Evolutionary conservation across 2,888 invertebrate genomes (phyloP).

Genomic region (Copidosoma aretas): DNA sequence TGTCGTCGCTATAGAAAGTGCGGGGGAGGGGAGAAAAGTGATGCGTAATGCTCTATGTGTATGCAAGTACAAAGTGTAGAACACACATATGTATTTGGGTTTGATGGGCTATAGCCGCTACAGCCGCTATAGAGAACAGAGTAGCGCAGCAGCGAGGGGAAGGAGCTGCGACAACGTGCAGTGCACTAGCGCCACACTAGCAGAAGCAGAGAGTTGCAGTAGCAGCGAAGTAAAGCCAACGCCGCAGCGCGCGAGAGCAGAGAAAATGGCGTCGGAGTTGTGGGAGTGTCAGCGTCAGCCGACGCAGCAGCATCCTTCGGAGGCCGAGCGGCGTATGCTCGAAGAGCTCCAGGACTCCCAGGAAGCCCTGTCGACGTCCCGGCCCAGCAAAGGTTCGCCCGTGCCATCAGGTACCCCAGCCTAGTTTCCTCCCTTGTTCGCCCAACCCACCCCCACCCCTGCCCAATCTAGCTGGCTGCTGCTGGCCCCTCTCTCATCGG

Average conservation of each 20-base stretch:
- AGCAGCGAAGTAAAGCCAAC: not conserved
- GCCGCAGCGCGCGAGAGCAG: conserved; percentile 5
- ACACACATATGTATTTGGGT: not conserved
- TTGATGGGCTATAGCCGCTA: too few species aligned
- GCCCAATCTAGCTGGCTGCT: conserved; percentile 39
- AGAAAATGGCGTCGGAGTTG: conserved; percentile 23
- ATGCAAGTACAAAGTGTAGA: too few species aligned
- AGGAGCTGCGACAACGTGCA: too few species aligned
- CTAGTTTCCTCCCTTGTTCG: not conserved
- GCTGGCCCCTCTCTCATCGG: conserved; percentile 56
- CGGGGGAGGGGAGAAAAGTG: conserved; percentile 39
- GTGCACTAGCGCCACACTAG: too few species aligned
- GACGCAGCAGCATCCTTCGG: too few species aligned
- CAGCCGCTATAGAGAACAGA: too few species aligned
- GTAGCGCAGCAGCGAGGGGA: too few species aligned
- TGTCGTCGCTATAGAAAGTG: too few species aligned
- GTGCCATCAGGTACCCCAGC: not conserved
- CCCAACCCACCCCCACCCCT: not conserved
- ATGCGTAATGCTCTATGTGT: too few species aligned
- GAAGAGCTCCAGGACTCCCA: conserved; percentile 42
- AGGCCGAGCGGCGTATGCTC: not conserved
- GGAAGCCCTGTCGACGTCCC: conserved; percentile 49
- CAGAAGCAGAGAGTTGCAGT: not conserved
- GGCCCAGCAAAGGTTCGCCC: not conserved
- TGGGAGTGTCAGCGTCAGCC: not conserved